Base-by-base conservation (phyloP, 2,888 invertebrate genomes). In the Ypsolopha sequella region DNA sequence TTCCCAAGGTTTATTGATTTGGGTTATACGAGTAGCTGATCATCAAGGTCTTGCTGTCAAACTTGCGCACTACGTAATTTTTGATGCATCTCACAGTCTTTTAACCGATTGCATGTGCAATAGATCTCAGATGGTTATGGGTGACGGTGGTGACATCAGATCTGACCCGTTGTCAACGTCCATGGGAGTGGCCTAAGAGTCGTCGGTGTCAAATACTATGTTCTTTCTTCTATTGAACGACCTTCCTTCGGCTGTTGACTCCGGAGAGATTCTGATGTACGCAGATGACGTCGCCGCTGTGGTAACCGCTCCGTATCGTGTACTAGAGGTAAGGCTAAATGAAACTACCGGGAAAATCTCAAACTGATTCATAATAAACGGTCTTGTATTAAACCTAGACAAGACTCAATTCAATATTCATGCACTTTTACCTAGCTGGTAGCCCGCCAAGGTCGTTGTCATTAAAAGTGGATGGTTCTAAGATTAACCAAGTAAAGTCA, bases 381-480 rank as follows among this genome's bases (percentile, higher is more conserved):
- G 54, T 1, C 38, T 54, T 0, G 36, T 34, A 1, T 41, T 51
- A 7, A 51, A 51, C 9, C 35, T 54, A 4, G 9, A 7, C 0
- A 54, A 54, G 34, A 52, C 49, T 0, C 51, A 54, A n/a, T n/a
- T n/a, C n/a, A n/a, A n/a, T n/a, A 36, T 54, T 51, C 39, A 36
- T 54, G 0, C 36, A 47, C 35, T 49, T 52, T 6, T 8, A 46
- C 38, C 34, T 51, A 4, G 38, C 46, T 1, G 46, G 49, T 7
- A 33, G 49, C 2, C 1, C 1, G 13, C n/a, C 4, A 6, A 45
- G 36, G 7, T 3, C 10, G 2, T 9, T 51, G 9, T n/a, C 8
- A 6, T 38, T 54, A 4, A 2, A 9, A 2, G 36, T 39, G 2
- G 35, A 44, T 6, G 51, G 50, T 6, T 10, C 13, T 7, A 1